These are phyloP conservation scores for Platysternon megacephalum DNA, from an alignment of 2,113 vertebrate genomes.

Conservation along the genomic window DNA sequence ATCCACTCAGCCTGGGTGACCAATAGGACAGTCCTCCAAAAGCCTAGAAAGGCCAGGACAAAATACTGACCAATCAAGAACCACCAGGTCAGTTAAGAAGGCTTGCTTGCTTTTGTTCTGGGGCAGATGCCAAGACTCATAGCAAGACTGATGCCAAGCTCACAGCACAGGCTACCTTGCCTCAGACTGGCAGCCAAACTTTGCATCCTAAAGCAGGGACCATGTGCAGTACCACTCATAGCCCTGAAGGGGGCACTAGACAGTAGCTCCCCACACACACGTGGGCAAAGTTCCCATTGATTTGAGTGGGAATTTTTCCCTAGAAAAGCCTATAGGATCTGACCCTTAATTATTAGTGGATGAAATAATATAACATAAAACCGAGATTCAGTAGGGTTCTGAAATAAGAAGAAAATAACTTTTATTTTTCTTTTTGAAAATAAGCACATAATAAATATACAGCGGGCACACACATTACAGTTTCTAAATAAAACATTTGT, in stretches of 20 bases:
- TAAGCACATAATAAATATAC: neutral
- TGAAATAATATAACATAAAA: neutral
- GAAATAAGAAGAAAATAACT: constrained; percentile 1
- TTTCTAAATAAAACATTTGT: neutral
- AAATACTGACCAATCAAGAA: neutral
- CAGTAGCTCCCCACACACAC: neutral
- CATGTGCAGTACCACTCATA: neutral
- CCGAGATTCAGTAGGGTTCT: neutral
- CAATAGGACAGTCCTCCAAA: neutral
- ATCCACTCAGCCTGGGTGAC: neutral
- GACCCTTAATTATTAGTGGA: neutral
- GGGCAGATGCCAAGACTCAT: neutral
- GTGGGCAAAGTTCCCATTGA: neutral
- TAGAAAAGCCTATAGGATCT: neutral
- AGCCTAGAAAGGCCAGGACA: neutral
- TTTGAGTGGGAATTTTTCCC: neutral
- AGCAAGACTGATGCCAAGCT: neutral
- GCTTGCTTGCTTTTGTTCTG: neutral
- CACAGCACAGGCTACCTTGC: neutral
- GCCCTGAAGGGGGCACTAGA: neutral
- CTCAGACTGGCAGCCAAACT: neutral
- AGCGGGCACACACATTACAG: neutral
- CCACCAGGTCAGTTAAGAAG: neutral
- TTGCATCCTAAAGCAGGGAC: neutral
- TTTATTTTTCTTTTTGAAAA: neutral